Evolutionary conservation across 2,888 invertebrate genomes (phyloP).

Genomic region (Artemia sinica): DNA sequence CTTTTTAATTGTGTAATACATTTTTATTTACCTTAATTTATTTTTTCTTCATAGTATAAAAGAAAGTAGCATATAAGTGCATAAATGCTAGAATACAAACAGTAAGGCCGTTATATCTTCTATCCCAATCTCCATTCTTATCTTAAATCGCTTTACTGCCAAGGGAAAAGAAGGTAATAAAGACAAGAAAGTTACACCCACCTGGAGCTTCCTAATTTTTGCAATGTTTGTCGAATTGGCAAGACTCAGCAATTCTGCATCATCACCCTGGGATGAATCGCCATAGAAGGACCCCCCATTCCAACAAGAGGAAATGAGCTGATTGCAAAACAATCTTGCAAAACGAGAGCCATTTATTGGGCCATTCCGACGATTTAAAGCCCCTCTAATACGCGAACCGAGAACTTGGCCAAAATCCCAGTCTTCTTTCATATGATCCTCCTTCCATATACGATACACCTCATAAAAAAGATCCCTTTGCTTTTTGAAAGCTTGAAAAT

Average conservation of each 20-base stretch:
- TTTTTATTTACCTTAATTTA: too few relatives aligned
- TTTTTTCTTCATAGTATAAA: too few relatives aligned
- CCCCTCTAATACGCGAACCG: conserved; percentile 12
- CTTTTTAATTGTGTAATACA: too few relatives aligned
- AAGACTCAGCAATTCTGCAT: background rate
- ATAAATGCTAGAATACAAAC: too few relatives aligned
- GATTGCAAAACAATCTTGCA: conserved; percentile 10
- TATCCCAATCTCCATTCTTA: too few relatives aligned
- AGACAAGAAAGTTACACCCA: background rate
- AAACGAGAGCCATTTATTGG: conserved; percentile 8
- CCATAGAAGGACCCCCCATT: background rate
- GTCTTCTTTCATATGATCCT: conserved; percentile 9
- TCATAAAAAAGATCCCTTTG: conserved; percentile 9
- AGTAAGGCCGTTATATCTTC: too few relatives aligned
- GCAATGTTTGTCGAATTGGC: background rate
- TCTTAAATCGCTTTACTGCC: too few relatives aligned
- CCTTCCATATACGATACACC: background rate
- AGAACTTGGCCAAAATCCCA: conserved; percentile 6
- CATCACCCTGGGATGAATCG: conserved; percentile 1
- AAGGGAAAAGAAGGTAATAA: too few relatives aligned
- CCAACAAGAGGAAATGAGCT: conserved; percentile 9
- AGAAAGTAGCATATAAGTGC: too few relatives aligned
- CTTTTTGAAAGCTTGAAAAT: conserved; percentile 11
- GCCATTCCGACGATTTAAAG: conserved; percentile 7
- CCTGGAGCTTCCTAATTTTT: conserved; percentile 6